A percentile compares a stretch with the other conserved stretches of the same genome.
These are phyloP conservation scores for Camptogramma bilineatum DNA, from an alignment of 2,888 invertebrate genomes.

Conservation along the genomic window DNA sequence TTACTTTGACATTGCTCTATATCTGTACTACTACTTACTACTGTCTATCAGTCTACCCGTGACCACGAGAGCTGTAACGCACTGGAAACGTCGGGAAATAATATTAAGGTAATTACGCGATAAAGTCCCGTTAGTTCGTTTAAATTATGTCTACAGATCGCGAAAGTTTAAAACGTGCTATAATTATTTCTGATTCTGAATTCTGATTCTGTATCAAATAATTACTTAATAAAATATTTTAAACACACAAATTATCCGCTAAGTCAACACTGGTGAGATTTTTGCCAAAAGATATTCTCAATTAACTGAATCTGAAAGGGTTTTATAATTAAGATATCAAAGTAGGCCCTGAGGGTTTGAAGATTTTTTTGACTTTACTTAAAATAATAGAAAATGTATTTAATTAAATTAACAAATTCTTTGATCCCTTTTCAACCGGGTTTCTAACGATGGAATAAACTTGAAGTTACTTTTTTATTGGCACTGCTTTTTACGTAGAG, in stretches of 20 bases:
- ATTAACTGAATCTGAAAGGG: conserved; percentile 58
- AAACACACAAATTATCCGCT: conserved; percentile 27
- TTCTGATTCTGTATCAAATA: background rate
- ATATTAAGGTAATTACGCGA: no score
- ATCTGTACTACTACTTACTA: no score
- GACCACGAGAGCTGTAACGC: no score
- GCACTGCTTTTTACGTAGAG: no score
- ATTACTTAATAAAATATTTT: conserved; percentile 15
- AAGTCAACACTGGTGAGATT: conserved; percentile 23
- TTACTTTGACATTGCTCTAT: no score
- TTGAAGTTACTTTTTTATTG: background rate
- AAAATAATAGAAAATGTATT: conserved; percentile 1
- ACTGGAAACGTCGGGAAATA: no score
- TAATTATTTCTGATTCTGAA: no score
- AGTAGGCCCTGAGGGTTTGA: conserved; percentile 27
- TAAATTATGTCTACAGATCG: no score
- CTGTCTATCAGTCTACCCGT: no score
- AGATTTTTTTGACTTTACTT: conserved; percentile 9
- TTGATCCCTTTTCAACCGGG: background rate
- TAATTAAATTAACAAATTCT: background rate
- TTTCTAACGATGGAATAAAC: background rate
- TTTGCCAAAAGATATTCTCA: conserved; percentile 48
- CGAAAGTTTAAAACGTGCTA: no score
- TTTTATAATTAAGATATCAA: conserved; percentile 43
- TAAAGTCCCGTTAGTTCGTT: no score